These are phyloP conservation scores for Dilophus febrilis DNA, from an alignment of 2,888 invertebrate genomes.

Conservation along the genomic window DNA sequence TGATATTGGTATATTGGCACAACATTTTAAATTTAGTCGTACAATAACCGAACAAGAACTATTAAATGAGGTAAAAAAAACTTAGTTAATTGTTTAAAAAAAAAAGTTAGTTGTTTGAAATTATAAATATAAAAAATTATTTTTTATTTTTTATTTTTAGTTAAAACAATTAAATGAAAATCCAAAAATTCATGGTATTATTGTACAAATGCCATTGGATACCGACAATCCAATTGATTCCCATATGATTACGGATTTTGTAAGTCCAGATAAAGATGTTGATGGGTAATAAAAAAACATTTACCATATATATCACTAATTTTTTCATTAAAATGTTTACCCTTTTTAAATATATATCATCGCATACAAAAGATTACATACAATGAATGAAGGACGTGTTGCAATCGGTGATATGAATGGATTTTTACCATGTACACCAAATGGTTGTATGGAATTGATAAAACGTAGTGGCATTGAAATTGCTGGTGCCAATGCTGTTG, in stretches of 20 bases:
- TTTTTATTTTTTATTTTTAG: constrained; percentile 13
- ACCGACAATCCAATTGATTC: constrained; percentile 66
- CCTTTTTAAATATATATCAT: constrained; percentile 4
- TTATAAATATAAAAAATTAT: background rate
- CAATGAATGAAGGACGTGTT: constrained; percentile 82
- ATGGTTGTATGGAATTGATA: constrained; percentile 85
- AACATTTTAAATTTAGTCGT: constrained; percentile 62
- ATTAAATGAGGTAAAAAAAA: constrained; percentile 21
- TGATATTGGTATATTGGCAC: constrained; percentile 74
- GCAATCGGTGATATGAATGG: constrained; percentile 78
- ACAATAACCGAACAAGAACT: constrained; percentile 61
- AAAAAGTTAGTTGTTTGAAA: too few relatives aligned
- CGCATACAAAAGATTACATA: constrained; percentile 48
- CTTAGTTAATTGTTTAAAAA: background rate
- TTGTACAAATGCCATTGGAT: constrained; percentile 93
- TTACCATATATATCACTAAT: background rate
- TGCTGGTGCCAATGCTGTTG: constrained; percentile 74
- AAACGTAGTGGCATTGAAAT: constrained; percentile 61
- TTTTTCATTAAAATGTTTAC: background rate
- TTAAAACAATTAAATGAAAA: constrained; percentile 54
- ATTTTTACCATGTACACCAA: constrained; percentile 92
- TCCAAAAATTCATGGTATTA: constrained; percentile 77
- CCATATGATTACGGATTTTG: constrained; percentile 71
- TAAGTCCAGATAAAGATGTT: constrained; percentile 82
- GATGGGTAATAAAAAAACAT: constrained; percentile 52